Evolutionary conservation across 2,797 vertebrate species (phyloP).

Genomic region (Xenentodon cancila): DNA sequence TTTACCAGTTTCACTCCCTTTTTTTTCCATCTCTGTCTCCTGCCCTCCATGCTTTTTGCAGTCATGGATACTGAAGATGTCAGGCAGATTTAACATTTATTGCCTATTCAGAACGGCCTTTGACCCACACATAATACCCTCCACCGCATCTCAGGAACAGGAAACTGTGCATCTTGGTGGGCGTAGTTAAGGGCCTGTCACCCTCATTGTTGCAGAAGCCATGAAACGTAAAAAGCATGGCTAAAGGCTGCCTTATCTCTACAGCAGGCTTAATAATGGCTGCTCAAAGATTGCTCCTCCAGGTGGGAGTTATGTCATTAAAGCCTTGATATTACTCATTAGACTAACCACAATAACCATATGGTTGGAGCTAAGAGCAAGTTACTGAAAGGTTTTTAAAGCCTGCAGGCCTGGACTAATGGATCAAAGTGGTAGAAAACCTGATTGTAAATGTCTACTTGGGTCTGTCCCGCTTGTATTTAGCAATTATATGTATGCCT

Average conservation of each 20-base stretch:
- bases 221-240: conserved; percentile 67
- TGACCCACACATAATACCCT: conserved; percentile 64
- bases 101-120: conserved; percentile 74
- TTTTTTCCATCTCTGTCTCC: conserved; percentile 52
- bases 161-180: conserved; percentile 39
- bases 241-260: conserved; percentile 76
- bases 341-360: conserved; percentile 60
- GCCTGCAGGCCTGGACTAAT: conserved; percentile 42
- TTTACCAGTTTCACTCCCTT: conserved; percentile 67
- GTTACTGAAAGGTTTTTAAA: conserved; percentile 55
- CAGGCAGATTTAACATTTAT: conserved; percentile 79
- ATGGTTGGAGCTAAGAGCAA: conserved; percentile 41
- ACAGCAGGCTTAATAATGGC: conserved; percentile 65
- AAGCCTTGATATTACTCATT: conserved; percentile 60
- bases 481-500: conserved; percentile 47
- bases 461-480: conserved; percentile 50
- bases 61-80: conserved; percentile 81
- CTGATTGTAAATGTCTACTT: conserved; percentile 71
- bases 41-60: conserved; percentile 62
- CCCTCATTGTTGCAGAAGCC: conserved; percentile 67
- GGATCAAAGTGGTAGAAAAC: conserved; percentile 60
- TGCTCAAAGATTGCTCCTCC: conserved; percentile 63
- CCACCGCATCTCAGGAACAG: conserved; percentile 45
- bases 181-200: conserved; percentile 51
- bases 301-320: conserved; percentile 75